Evolutionary conservation across 2,797 vertebrate species (phyloP), one percentile per base, ranked within the genome.

Genomic region (Astyanax mexicanus): DNA sequence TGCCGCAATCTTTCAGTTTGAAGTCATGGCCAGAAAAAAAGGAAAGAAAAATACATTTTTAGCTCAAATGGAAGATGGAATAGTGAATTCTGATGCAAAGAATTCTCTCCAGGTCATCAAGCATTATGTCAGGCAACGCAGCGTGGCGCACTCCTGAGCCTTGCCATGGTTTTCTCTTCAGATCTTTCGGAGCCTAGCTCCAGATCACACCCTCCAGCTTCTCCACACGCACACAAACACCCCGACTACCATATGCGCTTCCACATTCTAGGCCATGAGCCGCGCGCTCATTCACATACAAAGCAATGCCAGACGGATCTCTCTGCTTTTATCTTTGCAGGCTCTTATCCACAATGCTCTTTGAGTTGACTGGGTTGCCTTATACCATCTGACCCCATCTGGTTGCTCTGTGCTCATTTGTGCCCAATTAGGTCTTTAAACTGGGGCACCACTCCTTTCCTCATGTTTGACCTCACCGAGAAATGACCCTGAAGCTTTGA

Each of bases 31-130:
- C 38, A 37, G 23, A 42, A 29, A 27, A 42, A 5, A 3, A 65
- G 49, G 69, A 57, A 66, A 72, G 83, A 81, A 73, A 84, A 65
- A 75, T 58, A 77, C 68, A 82, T 78, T 32, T 29, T 84, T 19
- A 44, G 37, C 79, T 88, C 83, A 86, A 87, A 89, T 84, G 83
- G 83, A 86, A 78, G 81, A 37, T 81, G 81, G 86, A 55, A 69
- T 47, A 76, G 81, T 27, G 81, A 83, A 84, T 86, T 86, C 69
- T 84, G 84, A n/a, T 76, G 79, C 80, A 52, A 65, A 74, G 78
- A 81, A 81, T 84, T 86, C 82, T 88, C 77, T 86, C 82, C 85
- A 85, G 86, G 86, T 88, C 86, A 90, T 85, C 81, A 85, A 88
- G 86, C 88, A 91, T 87, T 79, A 79, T 80, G 81, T 88, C 86